A percentile compares a stretch with the other conserved stretches of the same genome.
Evolutionary conservation across 2,113 vertebrate genomes (phyloP).

Genomic region (Sapayoa aenigma): DNA sequence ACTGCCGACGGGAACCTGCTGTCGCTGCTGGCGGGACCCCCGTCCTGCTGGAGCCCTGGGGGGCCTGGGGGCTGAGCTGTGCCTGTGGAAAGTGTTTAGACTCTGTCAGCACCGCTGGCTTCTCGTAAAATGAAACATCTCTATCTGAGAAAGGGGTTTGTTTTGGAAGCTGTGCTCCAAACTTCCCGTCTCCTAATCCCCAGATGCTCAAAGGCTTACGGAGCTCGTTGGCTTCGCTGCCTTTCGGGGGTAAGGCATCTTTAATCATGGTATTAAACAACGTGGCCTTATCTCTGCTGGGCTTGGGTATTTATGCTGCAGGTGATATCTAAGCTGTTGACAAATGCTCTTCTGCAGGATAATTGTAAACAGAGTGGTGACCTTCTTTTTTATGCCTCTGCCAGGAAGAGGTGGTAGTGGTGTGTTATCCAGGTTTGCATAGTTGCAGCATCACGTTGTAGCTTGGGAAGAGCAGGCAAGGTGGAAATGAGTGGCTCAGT

Average conservation of each 20-base stretch:
- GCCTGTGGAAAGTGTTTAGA: fast-evolving
- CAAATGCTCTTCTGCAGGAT: conserved; percentile 18
- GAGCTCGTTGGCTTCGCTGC: background rate
- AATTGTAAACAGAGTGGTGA: background rate
- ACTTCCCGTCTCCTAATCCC: background rate
- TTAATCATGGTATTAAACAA: conserved; percentile 1
- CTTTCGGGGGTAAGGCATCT: background rate
- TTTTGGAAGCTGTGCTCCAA: background rate
- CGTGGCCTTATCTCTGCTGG: background rate
- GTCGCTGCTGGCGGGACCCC: background rate
- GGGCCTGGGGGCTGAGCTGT: background rate
- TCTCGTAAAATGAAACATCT: background rate
- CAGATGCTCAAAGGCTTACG: background rate
- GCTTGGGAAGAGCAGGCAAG: background rate
- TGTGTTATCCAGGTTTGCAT: background rate
- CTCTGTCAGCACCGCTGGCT: background rate
- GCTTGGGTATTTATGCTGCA: conserved; percentile 46
- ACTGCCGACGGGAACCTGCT: background rate
- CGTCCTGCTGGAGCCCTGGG: background rate
- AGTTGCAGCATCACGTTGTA: background rate
- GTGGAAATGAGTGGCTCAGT: background rate
- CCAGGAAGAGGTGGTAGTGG: background rate
- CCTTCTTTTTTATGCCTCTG: background rate
- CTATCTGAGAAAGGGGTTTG: background rate
- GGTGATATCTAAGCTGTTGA: conserved; percentile 45